A percentile compares a stretch with the other conserved stretches of the same genome.
Conservation (phyloP, 2,888 invertebrate genomes). For the Nomada lathburiana region DNA sequence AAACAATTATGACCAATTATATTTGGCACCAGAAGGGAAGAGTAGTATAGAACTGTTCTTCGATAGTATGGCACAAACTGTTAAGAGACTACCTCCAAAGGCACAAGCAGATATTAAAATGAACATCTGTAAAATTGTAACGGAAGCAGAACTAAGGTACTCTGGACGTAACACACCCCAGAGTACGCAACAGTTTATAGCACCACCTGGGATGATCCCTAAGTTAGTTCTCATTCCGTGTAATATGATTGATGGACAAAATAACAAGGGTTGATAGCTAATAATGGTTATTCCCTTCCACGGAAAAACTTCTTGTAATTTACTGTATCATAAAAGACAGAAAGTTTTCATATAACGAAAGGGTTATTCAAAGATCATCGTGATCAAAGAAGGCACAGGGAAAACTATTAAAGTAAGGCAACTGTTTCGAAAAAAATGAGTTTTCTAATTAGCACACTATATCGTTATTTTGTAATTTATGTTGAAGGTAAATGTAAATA, state of each 20-base stretch:
- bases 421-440: constrained; percentile 5
- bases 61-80: constrained; percentile 80
- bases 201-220: constrained; percentile 79
- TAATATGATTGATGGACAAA: constrained; percentile 80
- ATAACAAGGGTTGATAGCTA: constrained; percentile 53
- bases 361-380: neutral
- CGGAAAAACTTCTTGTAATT: constrained; percentile 6
- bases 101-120: constrained; percentile 81
- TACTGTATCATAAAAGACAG: constrained; percentile 1
- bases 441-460: constrained; percentile 27
- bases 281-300: neutral
- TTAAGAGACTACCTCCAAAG: constrained; percentile 77
- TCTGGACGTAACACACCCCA: constrained; percentile 58
- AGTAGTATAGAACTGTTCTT: constrained; percentile 79
- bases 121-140: constrained; percentile 81
- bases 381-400: neutral
- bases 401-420: neutral
- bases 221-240: constrained; percentile 82
- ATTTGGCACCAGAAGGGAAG: constrained; percentile 67
- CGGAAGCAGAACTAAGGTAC: constrained; percentile 77
- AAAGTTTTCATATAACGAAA: neutral
- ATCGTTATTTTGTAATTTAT: constrained; percentile 32
- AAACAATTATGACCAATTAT: constrained; percentile 54
- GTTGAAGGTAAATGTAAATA: constrained; percentile 30
- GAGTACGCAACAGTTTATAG: constrained; percentile 73